Evolutionary conservation across 2,797 vertebrate genomes (phyloP).

Genomic region (Pipistrellus pygmaeus): DNA sequence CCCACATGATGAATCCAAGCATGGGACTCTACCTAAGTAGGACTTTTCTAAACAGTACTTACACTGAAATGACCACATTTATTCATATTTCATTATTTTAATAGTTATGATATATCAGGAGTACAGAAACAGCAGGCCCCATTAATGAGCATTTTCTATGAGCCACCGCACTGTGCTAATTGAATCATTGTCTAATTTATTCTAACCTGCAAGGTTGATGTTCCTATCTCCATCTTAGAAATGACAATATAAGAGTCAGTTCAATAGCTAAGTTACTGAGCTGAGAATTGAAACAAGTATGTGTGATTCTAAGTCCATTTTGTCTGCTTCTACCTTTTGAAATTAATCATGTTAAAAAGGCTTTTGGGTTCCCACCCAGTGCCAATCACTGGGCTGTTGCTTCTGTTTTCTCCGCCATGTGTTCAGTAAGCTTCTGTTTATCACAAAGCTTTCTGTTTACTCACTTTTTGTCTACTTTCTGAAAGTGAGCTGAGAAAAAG

Average conservation of each 20-base stretch:
- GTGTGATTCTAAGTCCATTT: not conserved
- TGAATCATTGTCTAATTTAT: not conserved
- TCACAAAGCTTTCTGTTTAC: not conserved
- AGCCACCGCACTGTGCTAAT: fast-evolving
- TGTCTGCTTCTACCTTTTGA: not conserved
- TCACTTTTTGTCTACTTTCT: not conserved
- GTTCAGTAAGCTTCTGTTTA: not conserved
- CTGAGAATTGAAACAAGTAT: not conserved
- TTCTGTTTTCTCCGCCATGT: not conserved
- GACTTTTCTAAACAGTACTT: not conserved
- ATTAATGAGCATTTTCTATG: not conserved
- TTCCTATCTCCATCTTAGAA: not conserved
- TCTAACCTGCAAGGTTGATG: not conserved
- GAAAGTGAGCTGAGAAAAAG: not conserved
- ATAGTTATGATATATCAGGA: not conserved
- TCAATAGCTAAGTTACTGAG: not conserved
- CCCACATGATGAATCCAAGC: not conserved
- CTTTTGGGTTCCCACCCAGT: not conserved
- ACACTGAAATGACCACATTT: not conserved
- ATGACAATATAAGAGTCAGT: not conserved
- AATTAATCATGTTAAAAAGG: not conserved
- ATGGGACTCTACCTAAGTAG: not conserved
- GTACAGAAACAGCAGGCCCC: not conserved
- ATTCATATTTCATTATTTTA: not conserved
- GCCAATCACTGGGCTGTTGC: not conserved